A percentile compares a stretch with the other conserved stretches of the same genome.
These are phyloP conservation scores for Gallirallus australis DNA, from an alignment of 2,797 vertebrate genomes.

Conservation along the genomic window DNA sequence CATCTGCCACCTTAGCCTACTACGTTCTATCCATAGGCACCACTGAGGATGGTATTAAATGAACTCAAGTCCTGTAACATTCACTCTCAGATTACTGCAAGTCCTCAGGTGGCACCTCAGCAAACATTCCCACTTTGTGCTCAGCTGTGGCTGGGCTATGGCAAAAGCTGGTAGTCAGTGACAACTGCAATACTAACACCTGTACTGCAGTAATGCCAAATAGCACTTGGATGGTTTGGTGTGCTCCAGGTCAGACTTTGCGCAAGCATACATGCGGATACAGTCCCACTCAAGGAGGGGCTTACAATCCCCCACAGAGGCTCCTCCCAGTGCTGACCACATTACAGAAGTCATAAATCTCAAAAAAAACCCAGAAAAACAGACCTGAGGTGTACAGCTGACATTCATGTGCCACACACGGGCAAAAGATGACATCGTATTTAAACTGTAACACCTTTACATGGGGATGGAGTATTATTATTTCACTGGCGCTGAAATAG, in stretches of 20 bases:
- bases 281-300: background rate
- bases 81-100: background rate
- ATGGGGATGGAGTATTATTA: background rate
- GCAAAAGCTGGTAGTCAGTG: background rate
- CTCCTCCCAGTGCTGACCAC: background rate
- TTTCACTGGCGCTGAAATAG: background rate
- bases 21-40: background rate
- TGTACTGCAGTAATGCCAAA: background rate
- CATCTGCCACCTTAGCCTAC: background rate
- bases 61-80: background rate
- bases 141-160: background rate
- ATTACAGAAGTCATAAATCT: background rate
- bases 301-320: background rate
- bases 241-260: background rate
- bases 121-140: background rate
- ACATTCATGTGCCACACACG: background rate
- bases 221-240: background rate
- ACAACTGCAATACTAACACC: background rate
- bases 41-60: background rate
- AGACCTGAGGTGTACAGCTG: background rate
- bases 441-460: background rate
- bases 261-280: background rate
- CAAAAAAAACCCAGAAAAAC: background rate
- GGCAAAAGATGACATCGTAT: background rate
- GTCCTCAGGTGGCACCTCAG: conserved; percentile 9